Base-by-base conservation (phyloP, 2,113 vertebrate genomes). In the Erythrocercus mccallii region DNA sequence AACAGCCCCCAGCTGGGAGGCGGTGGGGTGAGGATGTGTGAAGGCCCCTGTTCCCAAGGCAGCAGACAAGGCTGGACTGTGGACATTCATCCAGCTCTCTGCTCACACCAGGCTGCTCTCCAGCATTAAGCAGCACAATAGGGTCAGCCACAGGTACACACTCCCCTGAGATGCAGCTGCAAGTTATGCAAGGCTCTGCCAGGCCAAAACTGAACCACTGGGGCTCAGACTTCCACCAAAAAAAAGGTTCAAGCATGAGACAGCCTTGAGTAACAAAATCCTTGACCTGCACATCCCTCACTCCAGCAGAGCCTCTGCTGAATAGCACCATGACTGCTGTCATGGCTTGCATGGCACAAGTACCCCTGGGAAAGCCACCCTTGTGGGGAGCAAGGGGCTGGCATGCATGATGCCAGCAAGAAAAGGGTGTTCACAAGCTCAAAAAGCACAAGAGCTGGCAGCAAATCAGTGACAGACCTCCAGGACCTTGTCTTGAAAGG, bases 1-100 rank as follows among this genome's bases (percentile, higher is more conserved):
- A 53, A 57, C 11, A 47, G 12, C 19, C n/a, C 57, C 0, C 0
- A 51, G 58, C 57, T 65, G 24, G 6, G 27, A 51, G 15, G 5
- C 45, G 30, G 9, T 25, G n/a, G 27, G 5, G 24, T 11, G 28
- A 73, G 47, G 28, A 42, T 3, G 3, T 11, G 35, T 13, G 30
- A 62, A 30, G 35, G 9, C 23, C 86, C 35, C 74, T 51, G 15
- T 22, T 58, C 61, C 74, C 58, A 40, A 79, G 51, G 50, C 73
- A 56, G 53, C 15, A n/a, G 40, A 18, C 28, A 66, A 58, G 61
- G 51, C 9, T 7, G 3, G 24, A 11, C 21, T 18, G 3, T 7
- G 20, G 61, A n/a, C 19, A 12, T 40, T 22, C 31, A 23, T 20
- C 37, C 47, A 76, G 28, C 60, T 70, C 82, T 50, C 37, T 53